Evolutionary conservation across 2,888 invertebrate genomes (phyloP).

Genomic region (Ernsta delagoae): DNA sequence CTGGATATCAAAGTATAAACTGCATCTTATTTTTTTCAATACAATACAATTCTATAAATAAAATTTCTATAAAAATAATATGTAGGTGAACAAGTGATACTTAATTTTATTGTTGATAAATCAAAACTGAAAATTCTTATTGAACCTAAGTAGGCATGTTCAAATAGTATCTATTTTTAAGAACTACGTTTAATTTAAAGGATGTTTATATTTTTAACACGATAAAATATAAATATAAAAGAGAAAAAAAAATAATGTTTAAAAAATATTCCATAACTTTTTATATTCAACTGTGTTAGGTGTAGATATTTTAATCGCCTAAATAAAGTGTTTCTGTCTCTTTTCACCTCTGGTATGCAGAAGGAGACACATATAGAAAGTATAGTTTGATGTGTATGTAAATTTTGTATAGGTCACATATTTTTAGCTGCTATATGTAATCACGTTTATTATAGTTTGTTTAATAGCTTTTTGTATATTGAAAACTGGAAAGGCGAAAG

Average conservation of each 20-base stretch:
- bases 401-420: slow-evolving; percentile 73
- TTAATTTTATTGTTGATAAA: slow-evolving; percentile 5
- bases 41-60: no score
- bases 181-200: slow-evolving; percentile 51
- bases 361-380: slow-evolving; percentile 5
- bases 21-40: background rate
- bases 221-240: slow-evolving; percentile 46
- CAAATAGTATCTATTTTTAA: slow-evolving; percentile 65
- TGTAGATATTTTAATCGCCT: slow-evolving; percentile 49
- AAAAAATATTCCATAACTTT: slow-evolving; percentile 71
- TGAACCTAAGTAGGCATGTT: slow-evolving; percentile 51
- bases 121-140: slow-evolving; percentile 43
- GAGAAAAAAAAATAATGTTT: slow-evolving; percentile 39
- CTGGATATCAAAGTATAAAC: background rate
- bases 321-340: slow-evolving; percentile 39
- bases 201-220: slow-evolving; percentile 64
- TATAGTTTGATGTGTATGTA: slow-evolving; percentile 59
- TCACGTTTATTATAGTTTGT: slow-evolving; percentile 38
- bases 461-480: slow-evolving; percentile 61
- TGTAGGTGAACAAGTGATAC: slow-evolving; percentile 4
- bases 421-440: slow-evolving; percentile 43
- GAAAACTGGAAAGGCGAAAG: slow-evolving; percentile 40
- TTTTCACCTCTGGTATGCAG: background rate
- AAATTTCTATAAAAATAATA: background rate
- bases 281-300: slow-evolving; percentile 67